These are phyloP conservation scores for Byasa hedistus DNA, from an alignment of 2,888 invertebrate species.

Conservation along the genomic window DNA sequence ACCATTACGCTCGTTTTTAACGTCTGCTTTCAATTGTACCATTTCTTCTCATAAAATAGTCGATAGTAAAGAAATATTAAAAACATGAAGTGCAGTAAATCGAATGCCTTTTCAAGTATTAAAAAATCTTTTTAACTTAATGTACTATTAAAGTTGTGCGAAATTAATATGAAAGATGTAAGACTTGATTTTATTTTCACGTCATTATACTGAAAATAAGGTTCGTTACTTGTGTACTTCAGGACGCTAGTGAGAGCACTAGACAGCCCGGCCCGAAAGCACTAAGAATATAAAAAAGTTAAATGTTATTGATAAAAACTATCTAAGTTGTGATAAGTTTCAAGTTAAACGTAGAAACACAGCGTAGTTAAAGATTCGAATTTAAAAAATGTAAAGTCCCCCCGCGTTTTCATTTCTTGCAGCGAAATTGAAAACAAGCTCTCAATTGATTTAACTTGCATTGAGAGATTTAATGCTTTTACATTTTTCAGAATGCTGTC, in stretches of 20 bases:
- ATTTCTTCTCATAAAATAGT: too few species aligned
- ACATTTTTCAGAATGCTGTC: neutral
- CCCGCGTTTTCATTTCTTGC: neutral
- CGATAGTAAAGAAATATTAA: too few species aligned
- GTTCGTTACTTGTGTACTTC: neutral
- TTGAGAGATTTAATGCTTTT: neutral
- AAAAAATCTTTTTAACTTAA: neutral
- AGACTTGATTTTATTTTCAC: neutral
- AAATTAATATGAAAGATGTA: neutral
- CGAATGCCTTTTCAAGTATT: too few species aligned
- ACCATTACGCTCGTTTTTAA: too few species aligned
- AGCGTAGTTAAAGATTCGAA: neutral
- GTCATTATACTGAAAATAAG: neutral
- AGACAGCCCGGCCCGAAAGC: neutral
- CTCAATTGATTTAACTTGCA: conserved; percentile 1
- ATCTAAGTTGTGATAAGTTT: conserved; percentile 4
- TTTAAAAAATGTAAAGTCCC: conserved; percentile 2
- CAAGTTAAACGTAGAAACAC: neutral
- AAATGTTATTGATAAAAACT: neutral
- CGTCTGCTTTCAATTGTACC: too few species aligned
- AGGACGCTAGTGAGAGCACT: neutral
- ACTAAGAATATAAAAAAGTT: neutral
- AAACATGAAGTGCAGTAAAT: too few species aligned
- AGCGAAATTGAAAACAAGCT: conserved; percentile 1
- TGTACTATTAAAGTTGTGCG: neutral